Base-by-base conservation (phyloP, 2,888 invertebrate genomes). In the Dasysyrphus tricinctus region DNA sequence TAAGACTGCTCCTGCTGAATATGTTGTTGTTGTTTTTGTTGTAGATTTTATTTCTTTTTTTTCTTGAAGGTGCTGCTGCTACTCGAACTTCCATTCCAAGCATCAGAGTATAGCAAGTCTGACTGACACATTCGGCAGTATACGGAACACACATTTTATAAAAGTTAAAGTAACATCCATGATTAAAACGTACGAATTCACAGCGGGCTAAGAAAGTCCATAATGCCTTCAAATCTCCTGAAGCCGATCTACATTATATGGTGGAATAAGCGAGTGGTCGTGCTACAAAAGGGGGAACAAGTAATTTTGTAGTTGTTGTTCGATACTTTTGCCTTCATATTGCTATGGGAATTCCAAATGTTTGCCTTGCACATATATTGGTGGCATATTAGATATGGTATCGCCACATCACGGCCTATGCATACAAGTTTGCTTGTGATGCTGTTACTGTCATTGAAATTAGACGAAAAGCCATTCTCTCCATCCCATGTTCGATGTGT, bases 181-280 rank as follows among this genome's bases (percentile, higher is more conserved):
- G 86, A 86, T 86, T 86, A 86, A 86, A 86, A 86, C 72, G 82
- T 86, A 82, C 86, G 82, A 81, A 86, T 74, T 86, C 85, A 78
- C 81, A 81, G 81, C 81, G 74, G 78, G 81, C 82, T 65, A 86
- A 78, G 72, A 29, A 70, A 86, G 70, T 78, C 82, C 78, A 86
- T 78, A 75, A 65, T 69, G 61, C 74, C 57, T 44, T 44, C 12
- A 44, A 24, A 37, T 44, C 32, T 72, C 49, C 11, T 56, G 51
- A 57, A 69, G 56, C 16, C 32, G 19, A 34, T 47, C 44, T 16
- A 29, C n/a, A n/a, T n/a, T 24, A 54, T 9, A 70, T 80, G 73
- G 63, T 47, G 29, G 54, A n/a, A 32, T 5, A 32, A 12, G 12
- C 5, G 44, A 34, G 29, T 54, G 29, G 61, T 19, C 39, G 61